These are phyloP conservation scores for Argyresthia albistria DNA, from an alignment of 2,888 invertebrate species.

Conservation along the genomic window DNA sequence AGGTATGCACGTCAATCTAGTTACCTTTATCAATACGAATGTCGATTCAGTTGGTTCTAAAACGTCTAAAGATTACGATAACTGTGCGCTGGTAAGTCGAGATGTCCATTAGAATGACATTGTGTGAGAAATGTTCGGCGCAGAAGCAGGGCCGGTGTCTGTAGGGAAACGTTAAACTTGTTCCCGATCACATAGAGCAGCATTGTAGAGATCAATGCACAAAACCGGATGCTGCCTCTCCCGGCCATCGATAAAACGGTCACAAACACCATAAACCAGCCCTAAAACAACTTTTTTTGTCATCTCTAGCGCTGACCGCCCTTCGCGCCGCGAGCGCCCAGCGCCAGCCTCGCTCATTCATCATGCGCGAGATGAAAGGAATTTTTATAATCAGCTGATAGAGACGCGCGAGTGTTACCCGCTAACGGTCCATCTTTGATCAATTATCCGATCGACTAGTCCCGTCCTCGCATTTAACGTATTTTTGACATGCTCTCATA, in stretches of 20 bases:
- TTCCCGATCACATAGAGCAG: slow-evolving; percentile 51
- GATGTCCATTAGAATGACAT: neutral
- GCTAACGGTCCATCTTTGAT: slow-evolving; percentile 55
- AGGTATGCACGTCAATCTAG: too few relatives aligned
- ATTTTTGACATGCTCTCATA: slow-evolving; percentile 39
- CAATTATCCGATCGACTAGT: slow-evolving; percentile 49
- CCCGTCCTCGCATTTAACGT: slow-evolving; percentile 28
- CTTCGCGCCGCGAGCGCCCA: slow-evolving; percentile 16
- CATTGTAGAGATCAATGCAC: slow-evolving; percentile 59
- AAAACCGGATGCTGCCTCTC: slow-evolving; percentile 66
- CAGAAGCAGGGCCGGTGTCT: neutral
- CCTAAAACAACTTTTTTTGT: slow-evolving; percentile 49
- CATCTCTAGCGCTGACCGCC: slow-evolving; percentile 48
- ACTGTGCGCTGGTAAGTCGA: neutral
- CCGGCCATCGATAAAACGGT: slow-evolving; percentile 57
- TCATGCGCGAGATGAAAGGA: slow-evolving; percentile 50
- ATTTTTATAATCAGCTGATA: slow-evolving; percentile 56
- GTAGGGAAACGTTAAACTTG: slow-evolving; percentile 60
- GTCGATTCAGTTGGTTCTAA: too few relatives aligned
- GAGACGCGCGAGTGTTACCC: slow-evolving; percentile 15
- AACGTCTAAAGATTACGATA: too few relatives aligned
- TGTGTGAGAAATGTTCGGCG: too few relatives aligned
- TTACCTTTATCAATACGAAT: too few relatives aligned
- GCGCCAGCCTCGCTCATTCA: slow-evolving; percentile 32
- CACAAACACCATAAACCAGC: slow-evolving; percentile 50